Conservation (phyloP, 2,888 invertebrate genomes). For the Drosophila histrio region DNA sequence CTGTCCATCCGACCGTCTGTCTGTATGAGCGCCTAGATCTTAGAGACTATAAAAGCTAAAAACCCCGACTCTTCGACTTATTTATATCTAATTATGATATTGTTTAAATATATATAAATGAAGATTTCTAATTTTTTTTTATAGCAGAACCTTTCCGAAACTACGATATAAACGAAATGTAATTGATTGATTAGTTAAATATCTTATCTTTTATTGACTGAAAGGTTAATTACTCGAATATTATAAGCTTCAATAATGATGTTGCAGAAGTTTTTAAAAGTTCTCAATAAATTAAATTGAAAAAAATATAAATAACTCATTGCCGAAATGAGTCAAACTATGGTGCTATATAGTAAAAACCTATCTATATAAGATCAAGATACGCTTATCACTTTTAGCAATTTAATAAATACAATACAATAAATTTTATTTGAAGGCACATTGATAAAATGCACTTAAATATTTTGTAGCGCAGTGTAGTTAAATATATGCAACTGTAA, state of each 20-base stretch:
- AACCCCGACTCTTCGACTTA: too few relatives aligned
- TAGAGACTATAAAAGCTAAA: too few relatives aligned
- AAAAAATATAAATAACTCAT: background rate
- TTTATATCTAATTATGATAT: too few relatives aligned
- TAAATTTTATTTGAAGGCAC: background rate
- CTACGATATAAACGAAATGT: background rate
- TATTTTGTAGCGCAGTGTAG: slow-evolving; percentile 34
- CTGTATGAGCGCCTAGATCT: too few relatives aligned
- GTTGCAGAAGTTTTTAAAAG: background rate
- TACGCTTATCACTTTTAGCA: background rate
- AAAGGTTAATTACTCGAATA: background rate
- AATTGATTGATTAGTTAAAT: background rate
- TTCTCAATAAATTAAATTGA: background rate
- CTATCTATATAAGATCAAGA: too few relatives aligned
- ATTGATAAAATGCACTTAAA: too few relatives aligned
- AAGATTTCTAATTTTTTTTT: background rate
- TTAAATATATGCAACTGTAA: slow-evolving; percentile 37
- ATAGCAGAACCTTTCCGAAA: background rate
- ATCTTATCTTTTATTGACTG: slow-evolving; percentile 3
- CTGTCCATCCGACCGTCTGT: too few relatives aligned
- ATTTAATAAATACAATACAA: background rate
- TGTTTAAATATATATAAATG: background rate
- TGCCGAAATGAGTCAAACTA: too few relatives aligned
- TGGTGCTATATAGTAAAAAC: too few relatives aligned
- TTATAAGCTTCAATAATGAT: background rate